Base-by-base conservation (phyloP, 2,113 vertebrate species). In the Neoarius graeffei region DNA sequence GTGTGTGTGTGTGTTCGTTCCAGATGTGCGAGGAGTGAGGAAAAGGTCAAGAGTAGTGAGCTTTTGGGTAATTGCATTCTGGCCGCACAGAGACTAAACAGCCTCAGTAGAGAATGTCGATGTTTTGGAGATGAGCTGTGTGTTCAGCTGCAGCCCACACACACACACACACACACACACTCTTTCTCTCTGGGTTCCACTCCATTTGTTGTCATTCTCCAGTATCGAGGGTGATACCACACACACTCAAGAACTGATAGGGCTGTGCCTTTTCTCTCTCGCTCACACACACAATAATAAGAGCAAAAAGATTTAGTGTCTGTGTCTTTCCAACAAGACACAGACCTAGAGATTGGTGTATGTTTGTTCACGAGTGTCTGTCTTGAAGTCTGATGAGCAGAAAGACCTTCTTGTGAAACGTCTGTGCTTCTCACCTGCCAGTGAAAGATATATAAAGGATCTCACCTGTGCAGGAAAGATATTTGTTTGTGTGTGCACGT, bases 51-150 rank as follows among this genome's bases (percentile, higher is more conserved):
- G 93, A 96, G 95, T 95, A 96, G 96, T 95, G 96, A 96, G 89
- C 96, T 96, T 94, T 42, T 95, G 96, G 97, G 97, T 96, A 96
- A 96, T 95, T 95, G 93, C 91, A 92, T 92, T 90, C 67, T 91
- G 92, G 92, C 93, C 94, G 93, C 94, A 93, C 90, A 95, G 96
- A 99, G 97, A 98, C 97, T 98, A 98, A 99, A 99, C 97, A 99
- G 96, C 96, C 95, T 94, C 96, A 88, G 95, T 95, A 93, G 97
- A 97, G 96, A 96, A 97, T 97, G 96, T 94, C 93, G 94, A 94
- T 98, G 97, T 97, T 99, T 98, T 96, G 96, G 94, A 96, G 96
- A 97, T 96, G 95, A 96, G 97, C 96, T 97, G 98, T 97, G 97
- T 97, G 96, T 96, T 97, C 97, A 98, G 97, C 97, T 97, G 97